Conservation (phyloP, 2,113 vertebrate species). For the Pholis gunnellus region DNA sequence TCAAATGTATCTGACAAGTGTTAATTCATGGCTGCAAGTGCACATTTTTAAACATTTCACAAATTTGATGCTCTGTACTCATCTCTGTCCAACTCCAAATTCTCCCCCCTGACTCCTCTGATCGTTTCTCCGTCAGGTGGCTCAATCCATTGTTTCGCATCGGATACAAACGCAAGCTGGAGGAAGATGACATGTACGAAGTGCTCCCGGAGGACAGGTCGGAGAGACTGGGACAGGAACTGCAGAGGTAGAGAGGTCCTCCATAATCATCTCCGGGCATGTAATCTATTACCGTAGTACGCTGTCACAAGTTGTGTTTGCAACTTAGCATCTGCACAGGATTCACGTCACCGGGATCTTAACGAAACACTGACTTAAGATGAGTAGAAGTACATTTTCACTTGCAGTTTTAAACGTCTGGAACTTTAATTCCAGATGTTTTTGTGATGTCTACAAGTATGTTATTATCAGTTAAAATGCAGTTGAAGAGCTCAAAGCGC, state of each 20-base stretch:
- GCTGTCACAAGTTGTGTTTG: neutral
- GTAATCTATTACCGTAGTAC: neutral
- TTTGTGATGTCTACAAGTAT: neutral
- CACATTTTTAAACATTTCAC: neutral
- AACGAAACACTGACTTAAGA: neutral
- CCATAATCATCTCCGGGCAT: neutral
- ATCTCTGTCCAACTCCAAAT: neutral
- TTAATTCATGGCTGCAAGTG: neutral
- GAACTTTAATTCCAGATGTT: neutral
- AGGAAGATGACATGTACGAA: constrained; percentile 95
- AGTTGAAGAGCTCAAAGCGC: neutral
- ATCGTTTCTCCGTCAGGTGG: constrained; percentile 85
- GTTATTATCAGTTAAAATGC: neutral
- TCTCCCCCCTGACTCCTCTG: neutral
- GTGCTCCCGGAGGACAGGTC: constrained; percentile 91
- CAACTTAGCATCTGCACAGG: no score
- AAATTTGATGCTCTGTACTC: neutral
- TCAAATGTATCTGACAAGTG: neutral
- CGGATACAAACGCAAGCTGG: constrained; percentile 90
- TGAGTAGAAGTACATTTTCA: neutral
- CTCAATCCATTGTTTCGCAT: constrained; percentile 91
- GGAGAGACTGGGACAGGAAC: constrained; percentile 86
- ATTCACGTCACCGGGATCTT: neutral
- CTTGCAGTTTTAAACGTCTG: neutral
- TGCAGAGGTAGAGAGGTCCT: constrained; percentile 86